Conservation (phyloP, 2,888 invertebrate genomes). For the Alitta virens region DNA sequence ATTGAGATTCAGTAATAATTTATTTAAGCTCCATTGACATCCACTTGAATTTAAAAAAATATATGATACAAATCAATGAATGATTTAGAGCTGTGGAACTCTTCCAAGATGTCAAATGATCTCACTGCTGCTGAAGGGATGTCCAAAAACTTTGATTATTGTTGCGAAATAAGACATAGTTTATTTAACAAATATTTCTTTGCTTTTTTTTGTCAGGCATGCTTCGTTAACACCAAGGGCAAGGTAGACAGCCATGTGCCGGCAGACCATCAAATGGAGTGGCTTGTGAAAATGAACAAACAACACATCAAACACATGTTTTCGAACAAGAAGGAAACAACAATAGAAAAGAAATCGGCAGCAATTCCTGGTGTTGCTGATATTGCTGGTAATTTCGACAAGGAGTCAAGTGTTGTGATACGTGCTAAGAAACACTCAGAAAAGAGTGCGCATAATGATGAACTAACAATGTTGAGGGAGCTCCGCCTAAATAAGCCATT, state of each 20-base stretch:
- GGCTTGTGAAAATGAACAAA: slow-evolving; percentile 11
- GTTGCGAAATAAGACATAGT: too few species aligned
- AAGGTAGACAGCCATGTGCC: slow-evolving; percentile 10
- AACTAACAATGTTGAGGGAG: background rate
- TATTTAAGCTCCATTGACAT: too few species aligned
- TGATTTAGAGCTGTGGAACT: too few species aligned
- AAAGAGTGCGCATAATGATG: background rate
- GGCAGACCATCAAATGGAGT: slow-evolving; percentile 19
- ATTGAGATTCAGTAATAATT: too few species aligned
- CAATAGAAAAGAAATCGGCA: slow-evolving; percentile 6
- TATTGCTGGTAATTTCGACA: slow-evolving; percentile 11
- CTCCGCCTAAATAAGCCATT: background rate
- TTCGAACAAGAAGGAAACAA: slow-evolving; percentile 13
- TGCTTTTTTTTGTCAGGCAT: too few species aligned
- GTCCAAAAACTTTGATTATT: too few species aligned
- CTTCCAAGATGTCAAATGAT: background rate
- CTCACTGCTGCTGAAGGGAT: too few species aligned
- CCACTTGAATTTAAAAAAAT: too few species aligned
- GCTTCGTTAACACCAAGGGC: slow-evolving; percentile 20
- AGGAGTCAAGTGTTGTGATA: background rate
- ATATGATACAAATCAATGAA: too few species aligned
- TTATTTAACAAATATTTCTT: slow-evolving; percentile 4
- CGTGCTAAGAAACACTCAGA: background rate
- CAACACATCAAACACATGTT: slow-evolving; percentile 20
- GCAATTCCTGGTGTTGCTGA: slow-evolving; percentile 7